phyloP scores from a whole-genome alignment of 2,113 vertebrate species.

The Solea senegalensis region DNA sequence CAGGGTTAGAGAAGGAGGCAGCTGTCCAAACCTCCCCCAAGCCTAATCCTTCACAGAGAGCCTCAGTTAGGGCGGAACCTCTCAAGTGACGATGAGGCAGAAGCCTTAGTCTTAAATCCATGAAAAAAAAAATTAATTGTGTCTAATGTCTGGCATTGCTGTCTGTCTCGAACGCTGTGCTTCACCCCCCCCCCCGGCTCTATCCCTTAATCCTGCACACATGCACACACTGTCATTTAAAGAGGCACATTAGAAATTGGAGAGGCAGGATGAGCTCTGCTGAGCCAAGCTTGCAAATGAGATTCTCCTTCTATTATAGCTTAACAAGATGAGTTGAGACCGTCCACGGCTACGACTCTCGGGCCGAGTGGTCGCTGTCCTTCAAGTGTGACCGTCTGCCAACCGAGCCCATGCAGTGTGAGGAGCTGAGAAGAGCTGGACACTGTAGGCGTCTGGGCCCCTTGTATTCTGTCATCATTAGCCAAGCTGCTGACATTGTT shows the following conservation, averaged over 20 bases:
- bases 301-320: slow-evolving; percentile 48
- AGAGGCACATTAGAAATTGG: slow-evolving; percentile 66
- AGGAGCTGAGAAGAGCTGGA: slow-evolving; percentile 21
- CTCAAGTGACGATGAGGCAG: slow-evolving; percentile 13
- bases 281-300: slow-evolving; percentile 57
- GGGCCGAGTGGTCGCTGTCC: slow-evolving; percentile 35
- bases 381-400: slow-evolving; percentile 34
- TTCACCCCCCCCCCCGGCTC: slow-evolving; percentile 50
- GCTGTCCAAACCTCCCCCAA: slow-evolving; percentile 22
- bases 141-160: slow-evolving; percentile 58
- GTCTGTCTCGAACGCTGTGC: slow-evolving; percentile 34
- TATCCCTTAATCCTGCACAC: slow-evolving; percentile 67
- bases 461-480: slow-evolving; percentile 58
- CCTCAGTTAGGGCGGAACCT: slow-evolving; percentile 20
- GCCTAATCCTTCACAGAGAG: slow-evolving; percentile 40
- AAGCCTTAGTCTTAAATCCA: slow-evolving; percentile 46
- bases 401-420: slow-evolving; percentile 9
- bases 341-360: slow-evolving; percentile 43
- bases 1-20: slow-evolving; percentile 26
- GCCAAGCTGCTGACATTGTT: slow-evolving; percentile 41
- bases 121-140: slow-evolving; percentile 65
- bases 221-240: slow-evolving; percentile 55
- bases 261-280: slow-evolving; percentile 38
- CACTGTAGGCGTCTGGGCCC: slow-evolving; percentile 31
- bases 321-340: slow-evolving; percentile 48